phyloP scores from a whole-genome alignment of 2,797 vertebrate genomes.

The Hirundo rustica region DNA sequence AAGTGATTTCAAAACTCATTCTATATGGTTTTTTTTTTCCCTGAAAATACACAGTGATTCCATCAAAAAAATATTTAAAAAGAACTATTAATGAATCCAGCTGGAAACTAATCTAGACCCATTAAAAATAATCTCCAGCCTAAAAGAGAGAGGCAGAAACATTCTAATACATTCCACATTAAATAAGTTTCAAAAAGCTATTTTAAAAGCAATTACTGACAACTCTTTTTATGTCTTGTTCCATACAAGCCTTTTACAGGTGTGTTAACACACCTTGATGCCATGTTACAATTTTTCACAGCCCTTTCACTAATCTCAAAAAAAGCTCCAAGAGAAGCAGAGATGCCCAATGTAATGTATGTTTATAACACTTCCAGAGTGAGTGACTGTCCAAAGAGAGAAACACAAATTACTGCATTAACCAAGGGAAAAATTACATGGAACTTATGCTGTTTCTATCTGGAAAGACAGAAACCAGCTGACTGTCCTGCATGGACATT shows the following conservation, averaged over 20 bases:
- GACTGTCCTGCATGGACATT: neutral
- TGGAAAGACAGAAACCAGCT: neutral
- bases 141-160: neutral
- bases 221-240: neutral
- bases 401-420: neutral
- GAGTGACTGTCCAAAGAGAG: neutral
- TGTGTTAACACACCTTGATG: neutral
- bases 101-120: neutral
- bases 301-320: neutral
- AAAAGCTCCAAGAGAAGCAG: neutral
- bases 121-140: neutral
- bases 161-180: slow-evolving; percentile 14
- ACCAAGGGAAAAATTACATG: neutral
- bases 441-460: neutral
- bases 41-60: slow-evolving; percentile 20
- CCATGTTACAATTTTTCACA: neutral
- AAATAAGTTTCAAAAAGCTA: neutral
- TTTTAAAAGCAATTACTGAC: slow-evolving; percentile 8
- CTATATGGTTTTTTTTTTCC: neutral
- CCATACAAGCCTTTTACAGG: neutral
- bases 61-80: neutral
- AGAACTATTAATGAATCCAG: neutral
- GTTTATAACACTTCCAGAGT: neutral
- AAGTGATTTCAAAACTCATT: neutral
- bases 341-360: neutral